A percentile compares a stretch with the other conserved stretches of the same genome.
phyloP scores from a whole-genome alignment of 1,140 invertebrate species.

The Dinothrombium tinctorium region DNA sequence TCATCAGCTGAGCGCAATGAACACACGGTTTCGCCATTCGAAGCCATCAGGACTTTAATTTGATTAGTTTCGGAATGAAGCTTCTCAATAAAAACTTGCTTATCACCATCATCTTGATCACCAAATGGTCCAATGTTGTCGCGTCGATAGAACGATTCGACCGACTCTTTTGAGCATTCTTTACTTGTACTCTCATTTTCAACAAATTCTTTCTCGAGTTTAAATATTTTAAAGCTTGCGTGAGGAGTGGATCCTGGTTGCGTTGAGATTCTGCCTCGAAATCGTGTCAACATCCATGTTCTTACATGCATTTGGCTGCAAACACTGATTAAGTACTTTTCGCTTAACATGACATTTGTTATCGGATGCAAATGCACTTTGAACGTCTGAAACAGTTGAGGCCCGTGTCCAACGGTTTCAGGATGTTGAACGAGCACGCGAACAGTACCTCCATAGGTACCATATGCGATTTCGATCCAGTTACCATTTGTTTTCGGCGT shows the following conservation, averaged over 20 bases:
- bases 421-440: conserved; percentile 94
- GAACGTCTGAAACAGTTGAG: conserved; percentile 91
- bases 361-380: conserved; percentile 78
- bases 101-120: conserved; percentile 62
- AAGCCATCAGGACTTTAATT: conserved; percentile 72
- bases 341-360: conserved; percentile 79
- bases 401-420: conserved; percentile 89
- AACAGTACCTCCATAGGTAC: conserved; percentile 54
- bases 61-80: conserved; percentile 87
- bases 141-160: too few species aligned
- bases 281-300: conserved; percentile 84
- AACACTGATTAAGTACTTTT: conserved; percentile 77
- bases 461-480: conserved; percentile 98
- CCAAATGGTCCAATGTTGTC: conserved; percentile 83
- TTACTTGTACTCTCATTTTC: neutral
- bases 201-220: conserved; percentile 53
- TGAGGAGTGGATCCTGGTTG: conserved; percentile 88
- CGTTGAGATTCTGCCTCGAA: conserved; percentile 80
- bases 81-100: conserved; percentile 93
- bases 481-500: conserved; percentile 92
- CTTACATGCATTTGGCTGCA: conserved; percentile 42
- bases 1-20: conserved; percentile 80
- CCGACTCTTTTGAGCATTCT: neutral
- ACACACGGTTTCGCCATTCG: conserved; percentile 86
- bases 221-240: conserved; percentile 82